phyloP scores from a whole-genome alignment of 2,888 invertebrate species.

The Mythimna impura region DNA sequence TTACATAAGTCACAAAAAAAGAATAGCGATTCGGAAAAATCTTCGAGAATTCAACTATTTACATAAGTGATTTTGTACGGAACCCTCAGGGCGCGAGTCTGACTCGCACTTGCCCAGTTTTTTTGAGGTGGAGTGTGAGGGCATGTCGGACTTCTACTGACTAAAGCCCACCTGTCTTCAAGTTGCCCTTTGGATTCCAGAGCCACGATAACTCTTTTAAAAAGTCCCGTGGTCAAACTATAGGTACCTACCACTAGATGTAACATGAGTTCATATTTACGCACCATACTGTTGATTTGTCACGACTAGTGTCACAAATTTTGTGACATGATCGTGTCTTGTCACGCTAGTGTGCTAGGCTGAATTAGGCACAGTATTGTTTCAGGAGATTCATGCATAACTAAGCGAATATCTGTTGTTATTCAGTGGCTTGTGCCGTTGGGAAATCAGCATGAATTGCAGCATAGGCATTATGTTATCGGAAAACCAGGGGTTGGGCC shows the following conservation, averaged over 20 bases:
- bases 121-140: no score
- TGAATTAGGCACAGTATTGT: slow-evolving; percentile 37
- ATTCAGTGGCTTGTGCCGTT: slow-evolving; percentile 28
- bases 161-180: no score
- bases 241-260: background rate
- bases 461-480: background rate
- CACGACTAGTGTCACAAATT: background rate
- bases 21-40: no score
- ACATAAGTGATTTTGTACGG: no score
- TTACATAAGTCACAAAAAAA: no score
- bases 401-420: slow-evolving; percentile 23
- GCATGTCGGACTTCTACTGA: no score
- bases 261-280: background rate
- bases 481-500: background rate
- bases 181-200: no score
- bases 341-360: background rate
- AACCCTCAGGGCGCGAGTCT: no score
- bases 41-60: no score
- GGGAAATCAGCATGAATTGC: slow-evolving; percentile 38
- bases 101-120: no score
- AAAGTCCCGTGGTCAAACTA: no score
- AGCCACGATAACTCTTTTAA: no score
- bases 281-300: background rate
- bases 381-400: slow-evolving; percentile 30
- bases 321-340: background rate